Conservation (phyloP, 2,113 vertebrate species). For the Mastomys coucha region DNA sequence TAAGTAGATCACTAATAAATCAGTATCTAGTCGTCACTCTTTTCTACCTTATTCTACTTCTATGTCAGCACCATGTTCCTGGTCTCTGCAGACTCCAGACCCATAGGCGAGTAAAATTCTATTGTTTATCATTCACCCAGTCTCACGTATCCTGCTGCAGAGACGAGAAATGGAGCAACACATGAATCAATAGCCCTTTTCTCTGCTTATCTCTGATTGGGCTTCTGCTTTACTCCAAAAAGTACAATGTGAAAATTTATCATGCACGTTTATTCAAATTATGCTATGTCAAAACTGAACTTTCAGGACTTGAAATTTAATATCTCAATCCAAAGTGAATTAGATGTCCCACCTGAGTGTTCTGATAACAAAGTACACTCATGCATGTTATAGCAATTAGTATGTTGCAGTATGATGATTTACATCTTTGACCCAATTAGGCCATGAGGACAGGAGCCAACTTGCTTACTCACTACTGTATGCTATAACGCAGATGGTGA, state of each 20-base stretch:
- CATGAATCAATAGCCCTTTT: background rate
- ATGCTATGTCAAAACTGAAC: background rate
- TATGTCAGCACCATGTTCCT: background rate
- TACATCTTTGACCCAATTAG: background rate
- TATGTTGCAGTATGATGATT: background rate
- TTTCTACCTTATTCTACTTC: background rate
- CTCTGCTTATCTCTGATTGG: background rate
- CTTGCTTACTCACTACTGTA: background rate
- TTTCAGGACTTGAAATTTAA: constrained; percentile 3
- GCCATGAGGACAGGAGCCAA: background rate
- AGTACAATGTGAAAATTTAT: background rate
- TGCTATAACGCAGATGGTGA: background rate
- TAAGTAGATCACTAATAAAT: constrained; percentile 1
- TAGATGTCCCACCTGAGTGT: background rate
- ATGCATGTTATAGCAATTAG: background rate
- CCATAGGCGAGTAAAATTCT: background rate
- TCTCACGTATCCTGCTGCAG: background rate
- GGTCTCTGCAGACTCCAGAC: background rate
- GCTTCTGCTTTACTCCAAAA: constrained; percentile 19
- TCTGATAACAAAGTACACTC: background rate
- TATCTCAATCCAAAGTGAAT: background rate
- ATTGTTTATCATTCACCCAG: background rate
- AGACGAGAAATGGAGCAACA: background rate
- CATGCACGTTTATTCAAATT: constrained; percentile 1
- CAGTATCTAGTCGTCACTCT: background rate